phyloP scores from a whole-genome alignment of 1,140 invertebrate species.

The Drosophila nasuta region DNA sequence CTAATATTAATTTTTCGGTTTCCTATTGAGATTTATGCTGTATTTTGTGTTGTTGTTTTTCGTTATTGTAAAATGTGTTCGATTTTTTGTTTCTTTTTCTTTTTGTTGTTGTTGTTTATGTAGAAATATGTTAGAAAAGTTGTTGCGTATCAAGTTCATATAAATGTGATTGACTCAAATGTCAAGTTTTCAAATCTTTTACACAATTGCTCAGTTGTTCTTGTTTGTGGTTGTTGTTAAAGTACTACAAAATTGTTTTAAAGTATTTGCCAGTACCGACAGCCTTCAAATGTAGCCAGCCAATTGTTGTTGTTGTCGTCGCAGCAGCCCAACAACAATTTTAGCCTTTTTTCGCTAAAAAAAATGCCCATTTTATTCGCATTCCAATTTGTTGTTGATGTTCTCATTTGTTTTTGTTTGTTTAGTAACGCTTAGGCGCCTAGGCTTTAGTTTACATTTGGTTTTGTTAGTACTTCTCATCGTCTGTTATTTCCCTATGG shows the following conservation, averaged over 20 bases:
- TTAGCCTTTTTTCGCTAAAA: constrained; percentile 28
- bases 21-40: constrained; percentile 35
- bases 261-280: constrained; percentile 44
- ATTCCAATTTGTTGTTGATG: constrained; percentile 38
- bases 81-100: background rate
- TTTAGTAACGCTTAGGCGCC: constrained; percentile 57
- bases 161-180: constrained; percentile 48
- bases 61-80: constrained; percentile 43
- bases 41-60: constrained; percentile 24
- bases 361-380: constrained; percentile 43
- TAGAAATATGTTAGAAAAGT: constrained; percentile 65
- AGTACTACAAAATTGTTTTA: constrained; percentile 73
- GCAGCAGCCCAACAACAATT: constrained; percentile 29
- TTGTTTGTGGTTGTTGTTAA: constrained; percentile 52
- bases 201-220: constrained; percentile 61
- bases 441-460: constrained; percentile 56
- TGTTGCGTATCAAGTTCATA: constrained; percentile 63
- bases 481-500: constrained; percentile 84
- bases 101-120: constrained; percentile 38
- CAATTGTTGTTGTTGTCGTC: constrained; percentile 1
- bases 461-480: constrained; percentile 84
- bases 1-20: constrained; percentile 49
- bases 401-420: background rate
- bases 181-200: constrained; percentile 48
- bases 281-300: constrained; percentile 34